phyloP scores from a whole-genome alignment of 2,113 vertebrate genomes.

The Taurulus bubalis region DNA sequence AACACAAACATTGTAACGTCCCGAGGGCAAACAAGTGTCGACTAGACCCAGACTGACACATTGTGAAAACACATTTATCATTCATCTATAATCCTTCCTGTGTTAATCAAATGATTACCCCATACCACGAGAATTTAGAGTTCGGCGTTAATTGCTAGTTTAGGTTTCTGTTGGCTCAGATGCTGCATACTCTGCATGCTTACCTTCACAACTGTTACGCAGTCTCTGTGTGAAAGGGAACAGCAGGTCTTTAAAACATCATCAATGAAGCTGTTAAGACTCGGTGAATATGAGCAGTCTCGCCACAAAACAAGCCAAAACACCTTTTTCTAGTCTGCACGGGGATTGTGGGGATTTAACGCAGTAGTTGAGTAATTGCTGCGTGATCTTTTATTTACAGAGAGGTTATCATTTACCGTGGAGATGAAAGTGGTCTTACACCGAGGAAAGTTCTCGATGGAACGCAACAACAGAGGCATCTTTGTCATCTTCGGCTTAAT shows the following conservation, averaged over 20 bases:
- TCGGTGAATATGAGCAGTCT: constrained; percentile 47
- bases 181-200: constrained; percentile 73
- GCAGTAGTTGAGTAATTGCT: constrained; percentile 52
- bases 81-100: constrained; percentile 74
- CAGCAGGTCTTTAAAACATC: constrained; percentile 69
- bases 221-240: constrained; percentile 63
- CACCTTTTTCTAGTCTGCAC: constrained; percentile 53
- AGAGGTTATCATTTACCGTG: constrained; percentile 42
- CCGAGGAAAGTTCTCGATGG: background rate
- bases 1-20: constrained; percentile 61
- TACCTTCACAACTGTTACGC: constrained; percentile 61
- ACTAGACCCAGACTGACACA: constrained; percentile 71
- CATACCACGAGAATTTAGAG: constrained; percentile 76
- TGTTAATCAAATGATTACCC: constrained; percentile 81
- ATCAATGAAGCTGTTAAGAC: constrained; percentile 73
- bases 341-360: constrained; percentile 53
- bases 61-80: constrained; percentile 76
- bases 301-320: constrained; percentile 67
- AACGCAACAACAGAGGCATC: constrained; percentile 3
- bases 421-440: constrained; percentile 49
- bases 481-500: constrained; percentile 19
- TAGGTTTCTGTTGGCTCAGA: constrained; percentile 80
- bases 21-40: constrained; percentile 70
- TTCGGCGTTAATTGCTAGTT: constrained; percentile 79
- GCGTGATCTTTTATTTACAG: constrained; percentile 56